phyloP scores from a whole-genome alignment of 2,113 vertebrate species.

The Struthio camelus region DNA sequence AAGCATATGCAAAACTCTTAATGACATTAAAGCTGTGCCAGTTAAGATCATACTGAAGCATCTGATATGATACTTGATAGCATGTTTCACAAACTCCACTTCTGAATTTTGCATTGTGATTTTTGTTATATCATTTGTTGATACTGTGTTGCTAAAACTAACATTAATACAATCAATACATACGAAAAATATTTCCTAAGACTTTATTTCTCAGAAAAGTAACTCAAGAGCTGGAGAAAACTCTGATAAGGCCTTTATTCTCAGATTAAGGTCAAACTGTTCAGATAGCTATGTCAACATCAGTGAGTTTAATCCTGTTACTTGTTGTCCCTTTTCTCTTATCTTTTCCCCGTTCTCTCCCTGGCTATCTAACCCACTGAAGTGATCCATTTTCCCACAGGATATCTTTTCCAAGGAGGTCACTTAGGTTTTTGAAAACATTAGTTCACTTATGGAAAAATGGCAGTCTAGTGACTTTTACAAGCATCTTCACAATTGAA shows the following conservation, averaged over 20 bases:
- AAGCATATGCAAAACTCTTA: slow-evolving; percentile 73
- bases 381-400: background rate
- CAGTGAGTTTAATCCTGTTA: background rate
- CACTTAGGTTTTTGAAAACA: background rate
- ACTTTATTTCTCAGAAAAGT: slow-evolving; percentile 1
- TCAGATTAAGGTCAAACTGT: background rate
- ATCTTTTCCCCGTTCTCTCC: background rate
- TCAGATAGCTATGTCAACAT: background rate
- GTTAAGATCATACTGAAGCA: slow-evolving; percentile 68
- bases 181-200: background rate
- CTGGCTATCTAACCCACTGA: background rate
- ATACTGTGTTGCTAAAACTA: slow-evolving; percentile 12
- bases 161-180: background rate
- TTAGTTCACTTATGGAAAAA: background rate
- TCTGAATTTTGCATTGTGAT: slow-evolving; percentile 35
- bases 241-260: background rate
- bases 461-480: background rate
- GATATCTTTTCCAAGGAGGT: background rate
- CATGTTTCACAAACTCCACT: slow-evolving; percentile 52
- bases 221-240: background rate
- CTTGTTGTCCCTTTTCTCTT: background rate
- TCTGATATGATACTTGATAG: slow-evolving; percentile 56
- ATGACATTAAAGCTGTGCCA: slow-evolving; percentile 72
- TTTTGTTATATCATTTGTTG: slow-evolving; percentile 48
- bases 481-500: background rate